A percentile compares a stretch with the other conserved stretches of the same genome.
phyloP scores from a whole-genome alignment of 2,888 invertebrate genomes.

The Miltochrista miniata region DNA sequence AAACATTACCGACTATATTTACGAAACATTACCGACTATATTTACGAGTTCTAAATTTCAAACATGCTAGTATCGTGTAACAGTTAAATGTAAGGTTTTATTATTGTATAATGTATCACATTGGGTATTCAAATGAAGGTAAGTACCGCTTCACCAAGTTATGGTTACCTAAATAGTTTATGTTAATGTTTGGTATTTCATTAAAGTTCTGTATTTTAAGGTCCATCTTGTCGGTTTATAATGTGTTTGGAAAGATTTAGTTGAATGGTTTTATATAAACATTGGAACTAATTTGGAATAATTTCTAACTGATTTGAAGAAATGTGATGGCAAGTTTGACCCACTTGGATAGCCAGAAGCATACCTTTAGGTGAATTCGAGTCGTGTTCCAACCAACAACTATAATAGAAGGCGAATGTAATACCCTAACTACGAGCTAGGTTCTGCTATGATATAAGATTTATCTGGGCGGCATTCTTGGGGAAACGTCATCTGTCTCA shows the following conservation, averaged over 20 bases:
- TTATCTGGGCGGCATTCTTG: no score
- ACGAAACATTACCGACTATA: neutral
- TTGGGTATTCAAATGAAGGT: constrained; percentile 47
- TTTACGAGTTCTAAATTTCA: neutral
- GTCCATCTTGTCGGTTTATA: constrained; percentile 17
- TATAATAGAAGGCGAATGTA: no score
- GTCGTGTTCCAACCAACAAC: no score
- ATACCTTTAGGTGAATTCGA: no score
- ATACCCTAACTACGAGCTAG: no score
- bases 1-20: neutral
- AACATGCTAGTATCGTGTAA: constrained; percentile 16
- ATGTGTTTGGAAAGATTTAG: neutral
- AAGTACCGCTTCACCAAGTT: constrained; percentile 25
- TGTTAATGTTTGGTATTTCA: constrained; percentile 34
- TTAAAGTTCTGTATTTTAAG: constrained; percentile 28
- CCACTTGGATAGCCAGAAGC: neutral
- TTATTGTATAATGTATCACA: constrained; percentile 34
- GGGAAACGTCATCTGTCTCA: no score
- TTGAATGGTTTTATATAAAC: neutral
- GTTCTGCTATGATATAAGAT: no score
- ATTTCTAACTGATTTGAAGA: neutral
- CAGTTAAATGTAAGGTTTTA: constrained; percentile 26
- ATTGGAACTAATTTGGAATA: neutral
- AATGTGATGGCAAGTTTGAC: neutral
- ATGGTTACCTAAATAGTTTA: constrained; percentile 19